These are phyloP conservation scores for Agapostemon virescens DNA, from an alignment of 2,888 invertebrate species.

Conservation along the genomic window DNA sequence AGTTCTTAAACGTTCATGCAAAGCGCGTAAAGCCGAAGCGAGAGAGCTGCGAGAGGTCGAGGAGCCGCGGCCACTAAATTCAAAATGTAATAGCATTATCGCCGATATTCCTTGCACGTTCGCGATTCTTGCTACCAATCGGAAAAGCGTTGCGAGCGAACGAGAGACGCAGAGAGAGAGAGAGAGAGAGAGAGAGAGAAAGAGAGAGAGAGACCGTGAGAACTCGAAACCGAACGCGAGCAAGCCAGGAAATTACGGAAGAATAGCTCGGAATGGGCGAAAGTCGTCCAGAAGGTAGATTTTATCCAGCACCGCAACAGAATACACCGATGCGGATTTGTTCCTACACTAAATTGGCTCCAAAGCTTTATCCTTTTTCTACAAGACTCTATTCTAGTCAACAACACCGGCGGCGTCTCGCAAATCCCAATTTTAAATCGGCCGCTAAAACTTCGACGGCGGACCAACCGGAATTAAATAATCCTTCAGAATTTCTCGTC, in stretches of 20 bases:
- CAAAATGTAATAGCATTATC: slow-evolving; percentile 67
- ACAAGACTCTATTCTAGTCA: slow-evolving; percentile 4
- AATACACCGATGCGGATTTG: slow-evolving; percentile 15
- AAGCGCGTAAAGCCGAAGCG: slow-evolving; percentile 50
- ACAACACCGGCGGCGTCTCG: not conserved
- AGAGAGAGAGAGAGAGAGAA: not conserved
- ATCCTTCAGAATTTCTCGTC: not conserved
- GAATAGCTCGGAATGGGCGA: slow-evolving; percentile 24
- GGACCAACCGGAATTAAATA: not conserved
- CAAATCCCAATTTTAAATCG: slow-evolving; percentile 3
- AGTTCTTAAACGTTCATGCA: slow-evolving; percentile 55
- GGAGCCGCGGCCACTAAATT: slow-evolving; percentile 62
- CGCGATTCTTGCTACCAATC: slow-evolving; percentile 49
- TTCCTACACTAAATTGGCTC: not conserved
- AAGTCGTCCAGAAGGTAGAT: slow-evolving; percentile 23
- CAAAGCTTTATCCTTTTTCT: slow-evolving; percentile 1
- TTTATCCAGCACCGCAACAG: slow-evolving; percentile 17
- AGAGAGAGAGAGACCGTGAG: slow-evolving; percentile 21
- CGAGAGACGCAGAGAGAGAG: not conserved
- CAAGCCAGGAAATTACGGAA: slow-evolving; percentile 37
- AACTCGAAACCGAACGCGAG: slow-evolving; percentile 36
- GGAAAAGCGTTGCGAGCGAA: slow-evolving; percentile 45
- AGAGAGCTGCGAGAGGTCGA: slow-evolving; percentile 60
- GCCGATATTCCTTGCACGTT: slow-evolving; percentile 65
- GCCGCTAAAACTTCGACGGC: not conserved